Conservation (phyloP, 2,888 invertebrate species). For the Meandrusa payeni region DNA sequence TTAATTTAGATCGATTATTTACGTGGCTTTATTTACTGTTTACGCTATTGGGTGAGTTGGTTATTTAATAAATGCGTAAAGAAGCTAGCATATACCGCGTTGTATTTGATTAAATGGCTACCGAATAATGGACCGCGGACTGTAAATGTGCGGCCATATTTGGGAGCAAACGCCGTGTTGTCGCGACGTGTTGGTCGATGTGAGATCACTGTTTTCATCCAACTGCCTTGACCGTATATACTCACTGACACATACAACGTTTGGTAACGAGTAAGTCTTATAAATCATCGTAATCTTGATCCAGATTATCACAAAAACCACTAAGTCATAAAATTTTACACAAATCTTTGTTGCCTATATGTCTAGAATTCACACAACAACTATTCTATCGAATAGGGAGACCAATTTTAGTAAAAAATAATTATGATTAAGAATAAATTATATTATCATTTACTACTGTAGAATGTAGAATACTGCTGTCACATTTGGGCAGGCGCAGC, state of each 20-base stretch:
- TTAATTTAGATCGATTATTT: slow-evolving; percentile 22
- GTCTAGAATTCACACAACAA: too few relatives aligned
- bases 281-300: too few relatives aligned
- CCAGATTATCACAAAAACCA: too few relatives aligned
- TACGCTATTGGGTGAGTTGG: slow-evolving; percentile 14
- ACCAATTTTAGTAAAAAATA: too few relatives aligned
- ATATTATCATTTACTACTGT: too few relatives aligned
- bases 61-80: slow-evolving; percentile 1
- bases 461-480: too few relatives aligned
- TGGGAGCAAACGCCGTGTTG: slow-evolving; percentile 16
- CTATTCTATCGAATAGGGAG: too few relatives aligned
- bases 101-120: neutral
- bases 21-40: slow-evolving; percentile 14
- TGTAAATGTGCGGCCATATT: slow-evolving; percentile 21
- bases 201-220: slow-evolving; percentile 16
- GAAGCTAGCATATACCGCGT: slow-evolving; percentile 1
- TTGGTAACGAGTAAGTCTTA: slow-evolving; percentile 5
- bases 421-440: too few relatives aligned
- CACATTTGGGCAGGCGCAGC: too few relatives aligned
- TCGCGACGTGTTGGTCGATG: slow-evolving; percentile 2
- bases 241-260: neutral
- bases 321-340: too few relatives aligned
- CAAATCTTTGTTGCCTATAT: too few relatives aligned
- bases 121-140: slow-evolving; percentile 6
- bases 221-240: slow-evolving; percentile 12